These are phyloP conservation scores for Bombus superbus DNA, from an alignment of 1,140 invertebrate species.

Conservation along the genomic window DNA sequence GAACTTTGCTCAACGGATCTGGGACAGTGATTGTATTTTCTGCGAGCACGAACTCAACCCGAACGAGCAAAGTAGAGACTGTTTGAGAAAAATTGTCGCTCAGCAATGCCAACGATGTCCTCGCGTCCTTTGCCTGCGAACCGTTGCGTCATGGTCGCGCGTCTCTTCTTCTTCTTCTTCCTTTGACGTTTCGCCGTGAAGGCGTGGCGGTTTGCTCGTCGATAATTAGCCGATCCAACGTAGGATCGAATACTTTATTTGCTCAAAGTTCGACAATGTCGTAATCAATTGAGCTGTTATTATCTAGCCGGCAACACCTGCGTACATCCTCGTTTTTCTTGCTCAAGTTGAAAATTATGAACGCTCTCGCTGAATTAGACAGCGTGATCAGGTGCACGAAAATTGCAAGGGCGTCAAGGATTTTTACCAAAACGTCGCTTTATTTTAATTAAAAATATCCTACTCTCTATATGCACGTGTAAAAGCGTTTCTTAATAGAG, in stretches of 20 bases:
- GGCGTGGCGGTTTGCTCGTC: not conserved
- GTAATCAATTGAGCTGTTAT: conserved; percentile 18
- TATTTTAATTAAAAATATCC: not conserved
- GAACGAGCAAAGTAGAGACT: conserved; percentile 40
- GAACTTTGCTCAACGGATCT: conserved; percentile 61
- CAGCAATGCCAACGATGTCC: conserved; percentile 36
- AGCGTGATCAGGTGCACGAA: conserved; percentile 22
- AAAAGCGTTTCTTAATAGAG: not conserved
- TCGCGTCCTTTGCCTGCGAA: conserved; percentile 32
- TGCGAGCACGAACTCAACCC: conserved; percentile 50
- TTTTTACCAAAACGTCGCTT: not conserved
- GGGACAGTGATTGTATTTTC: conserved; percentile 66
- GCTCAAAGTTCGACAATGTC: not conserved
- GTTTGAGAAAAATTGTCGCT: conserved; percentile 59
- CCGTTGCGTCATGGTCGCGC: conserved; percentile 18
- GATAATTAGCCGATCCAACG: not conserved
- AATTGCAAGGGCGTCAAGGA: not conserved
- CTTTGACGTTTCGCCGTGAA: not conserved
- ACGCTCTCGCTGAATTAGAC: conserved; percentile 23
- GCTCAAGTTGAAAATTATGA: conserved; percentile 1
- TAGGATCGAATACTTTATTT: not conserved
- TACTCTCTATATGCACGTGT: not conserved
- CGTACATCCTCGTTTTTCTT: conserved; percentile 25
- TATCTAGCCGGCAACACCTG: conserved; percentile 27
- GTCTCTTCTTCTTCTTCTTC: not conserved